Percentiles rank a stretch among this genome's conserved stretches.
phyloP scores from a whole-genome alignment of 2,888 invertebrate species.

The Gandaritis pyraliata region DNA sequence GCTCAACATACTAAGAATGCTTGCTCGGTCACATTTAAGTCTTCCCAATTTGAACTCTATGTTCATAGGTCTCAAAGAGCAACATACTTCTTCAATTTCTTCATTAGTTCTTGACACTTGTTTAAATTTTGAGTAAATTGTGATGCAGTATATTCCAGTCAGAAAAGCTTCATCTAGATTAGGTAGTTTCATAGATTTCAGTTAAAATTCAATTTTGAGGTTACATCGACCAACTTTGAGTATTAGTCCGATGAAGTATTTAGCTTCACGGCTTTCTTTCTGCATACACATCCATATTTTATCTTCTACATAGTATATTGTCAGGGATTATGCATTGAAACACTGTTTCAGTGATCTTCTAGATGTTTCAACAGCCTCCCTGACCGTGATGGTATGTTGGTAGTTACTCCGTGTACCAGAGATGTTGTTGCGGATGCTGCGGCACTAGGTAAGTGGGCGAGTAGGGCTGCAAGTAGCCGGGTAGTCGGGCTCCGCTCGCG shows the following conservation, averaged over 20 bases:
- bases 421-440: slow-evolving; percentile 85
- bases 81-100: not conserved
- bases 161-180: too few relatives aligned
- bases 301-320: too few relatives aligned
- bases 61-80: not conserved
- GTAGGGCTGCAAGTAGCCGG: slow-evolving; percentile 80
- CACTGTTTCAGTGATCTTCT: too few relatives aligned
- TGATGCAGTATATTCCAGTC: too few relatives aligned
- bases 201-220: too few relatives aligned
- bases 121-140: too few relatives aligned
- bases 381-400: not conserved
- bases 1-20: slow-evolving; percentile 5
- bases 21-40: not conserved
- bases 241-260: too few relatives aligned
- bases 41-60: slow-evolving; percentile 1
- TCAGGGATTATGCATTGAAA: not conserved
- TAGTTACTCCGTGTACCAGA: slow-evolving; percentile 91
- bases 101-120: too few relatives aligned
- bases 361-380: not conserved
- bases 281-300: too few relatives aligned
- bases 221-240: too few relatives aligned
- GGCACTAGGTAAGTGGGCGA: slow-evolving; percentile 78
- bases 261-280: too few relatives aligned
- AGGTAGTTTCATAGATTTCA: too few relatives aligned
- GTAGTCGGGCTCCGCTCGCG: slow-evolving; percentile 86